phyloP scores from a whole-genome alignment of 2,888 invertebrate species.

The Miltochrista miniata region DNA sequence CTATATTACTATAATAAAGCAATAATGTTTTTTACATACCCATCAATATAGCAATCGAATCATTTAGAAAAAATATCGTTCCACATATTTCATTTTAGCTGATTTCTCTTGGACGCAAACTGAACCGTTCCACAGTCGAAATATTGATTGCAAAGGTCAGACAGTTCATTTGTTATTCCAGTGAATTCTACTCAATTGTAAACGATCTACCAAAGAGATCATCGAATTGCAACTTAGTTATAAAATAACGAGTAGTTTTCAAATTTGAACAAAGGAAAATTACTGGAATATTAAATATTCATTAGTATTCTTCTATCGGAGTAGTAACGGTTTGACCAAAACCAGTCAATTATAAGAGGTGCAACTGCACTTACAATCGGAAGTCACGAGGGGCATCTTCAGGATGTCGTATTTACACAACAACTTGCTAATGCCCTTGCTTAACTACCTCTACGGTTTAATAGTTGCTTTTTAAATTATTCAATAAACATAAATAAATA shows the following conservation, averaged over 20 bases:
- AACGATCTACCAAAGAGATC: slow-evolving; percentile 34
- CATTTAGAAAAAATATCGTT: background rate
- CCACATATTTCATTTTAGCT: slow-evolving; percentile 16
- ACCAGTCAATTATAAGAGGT: no score
- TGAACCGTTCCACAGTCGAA: slow-evolving; percentile 29
- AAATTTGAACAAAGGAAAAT: slow-evolving; percentile 7
- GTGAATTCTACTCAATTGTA: slow-evolving; percentile 34
- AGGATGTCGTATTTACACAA: no score
- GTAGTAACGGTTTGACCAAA: no score
- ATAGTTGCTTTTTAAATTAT: no score
- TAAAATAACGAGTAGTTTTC: slow-evolving; percentile 22
- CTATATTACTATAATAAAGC: no score
- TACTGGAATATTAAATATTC: slow-evolving; percentile 4
- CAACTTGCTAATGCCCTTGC: no score
- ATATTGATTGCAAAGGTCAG: slow-evolving; percentile 42
- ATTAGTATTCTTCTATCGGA: background rate
- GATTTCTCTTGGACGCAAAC: slow-evolving; percentile 28
- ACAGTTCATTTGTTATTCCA: slow-evolving; percentile 42
- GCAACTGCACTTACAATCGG: no score
- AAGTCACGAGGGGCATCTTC: no score
- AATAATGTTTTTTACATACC: background rate
- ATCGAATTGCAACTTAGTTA: slow-evolving; percentile 31
- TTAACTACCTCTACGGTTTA: no score
- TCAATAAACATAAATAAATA: no score
- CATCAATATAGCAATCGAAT: slow-evolving; percentile 2